Conservation (phyloP, 2,797 vertebrate genomes). For the Sparus aurata region DNA sequence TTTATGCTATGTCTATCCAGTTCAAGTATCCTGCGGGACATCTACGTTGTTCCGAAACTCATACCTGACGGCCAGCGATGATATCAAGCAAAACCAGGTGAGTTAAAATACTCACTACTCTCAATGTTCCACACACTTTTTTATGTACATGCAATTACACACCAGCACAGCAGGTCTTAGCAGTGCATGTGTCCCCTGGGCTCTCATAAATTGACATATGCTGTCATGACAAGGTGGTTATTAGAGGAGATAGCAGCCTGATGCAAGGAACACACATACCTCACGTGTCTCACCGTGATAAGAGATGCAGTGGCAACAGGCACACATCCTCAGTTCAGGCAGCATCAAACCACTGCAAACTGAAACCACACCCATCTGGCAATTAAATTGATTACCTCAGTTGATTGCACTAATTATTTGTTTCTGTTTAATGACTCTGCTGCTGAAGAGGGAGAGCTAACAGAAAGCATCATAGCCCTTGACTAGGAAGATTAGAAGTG, state of each 20-base stretch:
- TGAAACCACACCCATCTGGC: conserved; percentile 45
- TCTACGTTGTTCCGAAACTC: conserved; percentile 98
- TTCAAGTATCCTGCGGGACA: conserved; percentile 94
- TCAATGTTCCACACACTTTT: conserved; percentile 1
- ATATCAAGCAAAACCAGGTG: conserved; percentile 98
- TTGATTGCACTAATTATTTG: conserved; percentile 62
- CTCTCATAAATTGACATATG: conserved; percentile 45
- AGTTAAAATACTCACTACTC: conserved; percentile 30
- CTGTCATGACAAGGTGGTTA: conserved; percentile 51
- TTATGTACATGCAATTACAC: conserved; percentile 2
- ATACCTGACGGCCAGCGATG: conserved; percentile 93
- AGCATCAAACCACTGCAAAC: conserved; percentile 29
- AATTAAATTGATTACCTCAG: conserved; percentile 49
- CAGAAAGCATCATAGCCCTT: conserved; percentile 30
- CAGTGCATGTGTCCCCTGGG: conserved; percentile 12
- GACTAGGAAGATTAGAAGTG: conserved; percentile 19
- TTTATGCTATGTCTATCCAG: conserved; percentile 35
- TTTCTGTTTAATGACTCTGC: conserved; percentile 50
- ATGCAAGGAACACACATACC: conserved; percentile 37
- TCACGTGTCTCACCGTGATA: conserved; percentile 60
- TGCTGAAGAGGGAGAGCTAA: conserved; percentile 24
- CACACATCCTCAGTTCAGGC: conserved; percentile 38
- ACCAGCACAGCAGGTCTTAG: conserved; percentile 13
- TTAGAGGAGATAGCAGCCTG: conserved; percentile 46
- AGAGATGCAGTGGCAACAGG: conserved; percentile 32